Percentiles rank a stretch among this genome's conserved stretches.
phyloP scores from a whole-genome alignment of 64 coral and sea anemone genomes.

The Porites australiensis region DNA sequence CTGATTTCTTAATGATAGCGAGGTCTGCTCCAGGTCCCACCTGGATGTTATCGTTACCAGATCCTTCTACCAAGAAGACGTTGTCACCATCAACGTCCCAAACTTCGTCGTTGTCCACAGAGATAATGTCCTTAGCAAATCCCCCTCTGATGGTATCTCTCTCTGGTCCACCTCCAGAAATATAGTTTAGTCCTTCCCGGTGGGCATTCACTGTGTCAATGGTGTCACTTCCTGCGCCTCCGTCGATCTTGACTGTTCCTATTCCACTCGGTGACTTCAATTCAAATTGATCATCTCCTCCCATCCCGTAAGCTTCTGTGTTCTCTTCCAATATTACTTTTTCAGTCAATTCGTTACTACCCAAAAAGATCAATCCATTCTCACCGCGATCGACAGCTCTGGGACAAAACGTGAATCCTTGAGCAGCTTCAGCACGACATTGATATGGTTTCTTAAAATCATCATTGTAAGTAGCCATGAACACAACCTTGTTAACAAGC shows the following conservation, averaged over 20 bases:
- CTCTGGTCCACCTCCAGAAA: slow-evolving; percentile 44
- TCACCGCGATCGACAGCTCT: not conserved
- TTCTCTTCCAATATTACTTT: slow-evolving; percentile 32
- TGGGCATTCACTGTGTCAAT: not conserved
- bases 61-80: slow-evolving; percentile 5
- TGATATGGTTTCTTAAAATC: slow-evolving; percentile 1
- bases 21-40: slow-evolving; percentile 13
- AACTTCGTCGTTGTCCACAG: slow-evolving; percentile 47
- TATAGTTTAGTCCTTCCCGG: not conserved
- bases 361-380: slow-evolving; percentile 11
- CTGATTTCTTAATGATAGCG: not conserved
- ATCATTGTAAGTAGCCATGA: slow-evolving; percentile 41
- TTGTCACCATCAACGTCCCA: slow-evolving; percentile 4
- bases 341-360: slow-evolving; percentile 18
- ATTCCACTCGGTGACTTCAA: not conserved
- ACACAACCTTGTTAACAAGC: not conserved
- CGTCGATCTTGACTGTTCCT: slow-evolving; percentile 9
- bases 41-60: slow-evolving; percentile 1
- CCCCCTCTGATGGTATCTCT: slow-evolving; percentile 28
- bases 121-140: slow-evolving; percentile 3
- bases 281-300: slow-evolving; percentile 32
- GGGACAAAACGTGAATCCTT: slow-evolving; percentile 22
- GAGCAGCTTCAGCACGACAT: not conserved
- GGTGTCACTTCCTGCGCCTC: slow-evolving; percentile 25
- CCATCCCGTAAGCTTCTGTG: slow-evolving; percentile 48